Evolutionary conservation across 1,140 invertebrate genomes (phyloP).

Genomic region (Zeugodacus cucurbitae): DNA sequence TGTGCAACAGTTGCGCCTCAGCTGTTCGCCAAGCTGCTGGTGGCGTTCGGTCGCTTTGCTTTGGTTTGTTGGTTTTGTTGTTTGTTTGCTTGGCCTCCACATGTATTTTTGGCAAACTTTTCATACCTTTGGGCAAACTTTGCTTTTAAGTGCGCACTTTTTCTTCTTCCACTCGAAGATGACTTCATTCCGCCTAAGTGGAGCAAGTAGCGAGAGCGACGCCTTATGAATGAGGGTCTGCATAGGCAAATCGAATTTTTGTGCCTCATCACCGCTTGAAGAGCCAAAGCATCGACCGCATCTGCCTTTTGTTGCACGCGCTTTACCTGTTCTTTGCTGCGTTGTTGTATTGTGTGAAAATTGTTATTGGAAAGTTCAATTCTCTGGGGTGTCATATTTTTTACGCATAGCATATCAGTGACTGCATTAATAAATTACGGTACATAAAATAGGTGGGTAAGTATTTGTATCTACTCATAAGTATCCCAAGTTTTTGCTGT

Average conservation of each 20-base stretch:
- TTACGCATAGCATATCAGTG: constrained; percentile 6
- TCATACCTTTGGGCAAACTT: constrained; percentile 28
- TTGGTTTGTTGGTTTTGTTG: background rate
- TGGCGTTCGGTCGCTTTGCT: too few species aligned
- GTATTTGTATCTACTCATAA: too few species aligned
- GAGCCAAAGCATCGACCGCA: background rate
- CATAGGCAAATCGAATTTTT: constrained; percentile 14
- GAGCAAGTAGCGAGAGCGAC: too few species aligned
- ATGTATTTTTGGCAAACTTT: background rate
- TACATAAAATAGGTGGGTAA: background rate
- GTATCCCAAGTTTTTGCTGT: too few species aligned
- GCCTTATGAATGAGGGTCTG: background rate
- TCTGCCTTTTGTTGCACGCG: background rate
- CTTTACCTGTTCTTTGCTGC: background rate
- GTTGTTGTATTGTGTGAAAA: background rate
- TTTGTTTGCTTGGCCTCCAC: background rate
- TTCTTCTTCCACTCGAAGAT: background rate
- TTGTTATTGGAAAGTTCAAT: constrained; percentile 9
- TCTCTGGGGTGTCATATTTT: constrained; percentile 34
- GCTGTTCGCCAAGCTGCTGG: background rate
- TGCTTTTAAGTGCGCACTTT: constrained; percentile 18
- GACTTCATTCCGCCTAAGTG: constrained; percentile 1
- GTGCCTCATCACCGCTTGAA: background rate
- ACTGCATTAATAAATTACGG: constrained; percentile 29
- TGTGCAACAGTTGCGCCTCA: constrained; percentile 2